phyloP scores from a whole-genome alignment of 2,797 vertebrate genomes.

The Geotrypetes seraphini region DNA sequence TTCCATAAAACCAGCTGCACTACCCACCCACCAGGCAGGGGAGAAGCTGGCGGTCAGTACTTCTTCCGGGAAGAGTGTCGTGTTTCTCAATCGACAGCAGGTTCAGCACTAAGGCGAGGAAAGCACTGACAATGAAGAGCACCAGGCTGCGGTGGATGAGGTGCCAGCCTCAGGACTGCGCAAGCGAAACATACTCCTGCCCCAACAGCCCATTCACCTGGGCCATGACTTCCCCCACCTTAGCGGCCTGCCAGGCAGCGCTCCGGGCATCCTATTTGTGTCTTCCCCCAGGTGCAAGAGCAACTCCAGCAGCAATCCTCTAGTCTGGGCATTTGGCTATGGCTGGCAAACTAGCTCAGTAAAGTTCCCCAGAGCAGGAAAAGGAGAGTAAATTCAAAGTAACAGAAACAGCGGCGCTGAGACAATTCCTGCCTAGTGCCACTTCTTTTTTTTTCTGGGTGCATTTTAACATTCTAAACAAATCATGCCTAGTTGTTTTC shows the following conservation, averaged over 20 bases:
- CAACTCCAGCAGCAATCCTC: slow-evolving; percentile 79
- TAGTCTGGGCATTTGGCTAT: slow-evolving; percentile 68
- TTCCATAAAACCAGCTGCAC: too few relatives aligned
- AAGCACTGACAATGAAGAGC: slow-evolving; percentile 82
- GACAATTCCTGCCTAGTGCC: background rate
- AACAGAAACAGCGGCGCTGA: background rate
- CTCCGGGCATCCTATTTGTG: slow-evolving; percentile 13
- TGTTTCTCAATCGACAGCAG: slow-evolving; percentile 85
- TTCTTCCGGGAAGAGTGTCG: slow-evolving; percentile 88
- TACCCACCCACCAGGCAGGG: slow-evolving; percentile 95
- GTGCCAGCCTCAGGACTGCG: slow-evolving; percentile 59
- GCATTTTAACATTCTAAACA: too few relatives aligned
- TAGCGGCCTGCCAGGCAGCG: slow-evolving; percentile 37
- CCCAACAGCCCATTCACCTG: slow-evolving; percentile 55
- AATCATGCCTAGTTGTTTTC: too few relatives aligned
- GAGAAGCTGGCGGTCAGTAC: slow-evolving; percentile 86
- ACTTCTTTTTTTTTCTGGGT: too few relatives aligned
- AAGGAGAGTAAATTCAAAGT: too few relatives aligned
- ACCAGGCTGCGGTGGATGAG: slow-evolving; percentile 82
- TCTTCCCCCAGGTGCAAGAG: slow-evolving; percentile 44
- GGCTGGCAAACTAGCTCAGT: background rate
- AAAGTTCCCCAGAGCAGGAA: background rate
- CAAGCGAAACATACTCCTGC: slow-evolving; percentile 52
- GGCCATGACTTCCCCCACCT: slow-evolving; percentile 68
- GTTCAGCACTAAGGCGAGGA: slow-evolving; percentile 91